phyloP scores from a whole-genome alignment of 2,113 vertebrate species.

The Melanocharis versteri region DNA sequence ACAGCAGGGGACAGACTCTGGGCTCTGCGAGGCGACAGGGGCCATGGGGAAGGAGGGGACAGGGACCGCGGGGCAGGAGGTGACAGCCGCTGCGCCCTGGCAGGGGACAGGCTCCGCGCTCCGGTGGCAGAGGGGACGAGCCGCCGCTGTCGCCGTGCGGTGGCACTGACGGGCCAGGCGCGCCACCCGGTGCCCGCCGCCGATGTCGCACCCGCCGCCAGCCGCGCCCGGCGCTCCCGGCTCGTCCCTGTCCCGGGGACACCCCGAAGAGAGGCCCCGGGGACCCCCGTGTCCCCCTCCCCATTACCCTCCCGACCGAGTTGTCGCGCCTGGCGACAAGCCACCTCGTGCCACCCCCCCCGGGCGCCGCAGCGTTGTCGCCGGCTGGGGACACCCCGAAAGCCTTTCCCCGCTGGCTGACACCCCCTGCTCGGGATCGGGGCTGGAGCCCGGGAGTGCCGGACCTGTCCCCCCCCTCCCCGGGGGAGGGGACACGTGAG shows the following conservation, averaged over 20 bases:
- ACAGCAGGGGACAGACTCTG: no score
- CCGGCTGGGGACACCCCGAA: background rate
- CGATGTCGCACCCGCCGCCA: background rate
- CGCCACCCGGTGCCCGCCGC: background rate
- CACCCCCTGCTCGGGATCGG: background rate
- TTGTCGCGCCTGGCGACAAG: background rate
- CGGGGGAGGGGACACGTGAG: no score
- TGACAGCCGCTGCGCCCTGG: background rate
- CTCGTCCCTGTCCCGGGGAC: background rate
- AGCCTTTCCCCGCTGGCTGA: background rate
- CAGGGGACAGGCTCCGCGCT: no score
- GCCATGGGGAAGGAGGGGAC: no score
- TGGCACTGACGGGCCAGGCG: background rate
- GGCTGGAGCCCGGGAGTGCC: accelerated
- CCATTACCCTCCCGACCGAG: no score
- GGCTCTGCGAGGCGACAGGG: no score
- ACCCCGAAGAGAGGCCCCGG: background rate
- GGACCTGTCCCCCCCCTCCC: background rate
- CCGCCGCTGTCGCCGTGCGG: background rate
- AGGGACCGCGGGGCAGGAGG: background rate
- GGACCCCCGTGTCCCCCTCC: no score
- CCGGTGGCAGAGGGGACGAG: no score
- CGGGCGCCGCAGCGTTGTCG: no score
- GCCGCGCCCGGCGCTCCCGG: no score
- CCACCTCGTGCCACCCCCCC: background rate